Conservation (phyloP, 2,797 vertebrate genomes). For the Schizopygopsis malacanthus region DNA sequence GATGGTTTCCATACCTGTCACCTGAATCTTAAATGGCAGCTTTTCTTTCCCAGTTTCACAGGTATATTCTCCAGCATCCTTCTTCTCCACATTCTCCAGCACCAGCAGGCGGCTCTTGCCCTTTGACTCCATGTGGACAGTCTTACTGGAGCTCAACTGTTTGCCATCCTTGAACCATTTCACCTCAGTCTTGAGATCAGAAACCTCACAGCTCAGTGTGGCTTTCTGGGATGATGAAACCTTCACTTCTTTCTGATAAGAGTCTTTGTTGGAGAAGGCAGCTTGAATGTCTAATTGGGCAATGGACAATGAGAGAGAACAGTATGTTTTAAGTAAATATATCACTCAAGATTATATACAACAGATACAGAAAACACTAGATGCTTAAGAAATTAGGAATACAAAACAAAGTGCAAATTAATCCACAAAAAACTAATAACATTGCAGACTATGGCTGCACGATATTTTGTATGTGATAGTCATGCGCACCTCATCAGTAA, state of each 20-base stretch:
- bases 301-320: neutral
- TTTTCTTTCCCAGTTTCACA: constrained; percentile 81
- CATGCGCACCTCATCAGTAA: no score
- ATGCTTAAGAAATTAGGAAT: neutral
- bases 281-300: constrained; percentile 57
- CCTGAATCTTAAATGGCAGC: constrained; percentile 63
- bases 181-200: constrained; percentile 77
- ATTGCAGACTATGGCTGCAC: neutral
- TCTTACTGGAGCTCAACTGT: constrained; percentile 71
- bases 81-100: constrained; percentile 76
- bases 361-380: neutral
- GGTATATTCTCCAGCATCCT: constrained; percentile 79
- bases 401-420: neutral
- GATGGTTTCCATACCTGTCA: constrained; percentile 56
- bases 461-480: no score
- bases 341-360: neutral
- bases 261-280: constrained; percentile 76
- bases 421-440: neutral
- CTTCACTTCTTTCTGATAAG: constrained; percentile 76
- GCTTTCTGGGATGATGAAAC: constrained; percentile 69
- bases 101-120: constrained; percentile 75
- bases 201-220: constrained; percentile 78
- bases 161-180: constrained; percentile 84
- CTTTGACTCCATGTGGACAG: constrained; percentile 71
- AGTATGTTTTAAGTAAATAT: neutral